These are phyloP conservation scores for Temnothorax longispinosus DNA, from an alignment of 1,140 invertebrate species.

Conservation along the genomic window DNA sequence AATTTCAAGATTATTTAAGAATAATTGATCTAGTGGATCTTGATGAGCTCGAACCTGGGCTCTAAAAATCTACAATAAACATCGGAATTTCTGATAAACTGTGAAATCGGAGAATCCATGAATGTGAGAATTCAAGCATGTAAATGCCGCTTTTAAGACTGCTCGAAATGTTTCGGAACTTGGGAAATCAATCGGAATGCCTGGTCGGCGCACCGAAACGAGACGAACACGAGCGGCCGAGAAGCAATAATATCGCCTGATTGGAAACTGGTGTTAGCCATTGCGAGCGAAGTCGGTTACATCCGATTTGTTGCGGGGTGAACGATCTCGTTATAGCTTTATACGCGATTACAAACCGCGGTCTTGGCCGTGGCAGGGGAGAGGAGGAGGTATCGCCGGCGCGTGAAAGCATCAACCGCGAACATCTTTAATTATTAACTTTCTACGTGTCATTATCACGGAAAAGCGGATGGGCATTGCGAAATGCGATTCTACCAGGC, in stretches of 20 bases:
- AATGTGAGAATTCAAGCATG: conserved; percentile 17
- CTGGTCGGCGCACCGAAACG: conserved; percentile 10
- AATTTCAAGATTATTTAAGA: not conserved
- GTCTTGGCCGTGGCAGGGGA: not conserved
- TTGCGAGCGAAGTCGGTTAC: conserved; percentile 48
- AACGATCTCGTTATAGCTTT: conserved; percentile 53
- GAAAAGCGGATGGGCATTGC: conserved; percentile 29
- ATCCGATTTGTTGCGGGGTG: conserved; percentile 58
- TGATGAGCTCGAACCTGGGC: not conserved
- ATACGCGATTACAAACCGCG: conserved; percentile 41
- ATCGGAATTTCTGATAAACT: not conserved
- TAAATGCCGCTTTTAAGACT: conserved; percentile 21
- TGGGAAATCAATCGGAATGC: conserved; percentile 51
- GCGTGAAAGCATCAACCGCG: conserved; percentile 38
- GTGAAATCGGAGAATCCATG: not conserved
- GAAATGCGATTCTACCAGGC: not conserved
- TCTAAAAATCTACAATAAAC: not conserved
- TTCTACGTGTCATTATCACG: conserved; percentile 31
- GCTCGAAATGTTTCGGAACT: conserved; percentile 26
- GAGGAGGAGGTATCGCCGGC: not conserved
- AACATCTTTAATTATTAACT: conserved; percentile 56
- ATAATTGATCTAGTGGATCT: not conserved
- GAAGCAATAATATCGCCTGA: conserved; percentile 47
- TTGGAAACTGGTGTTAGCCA: conserved; percentile 50
- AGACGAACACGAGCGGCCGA: not conserved